Evolutionary conservation across 1,140 invertebrate species (phyloP).

Genomic region (Meteorus sp.): DNA sequence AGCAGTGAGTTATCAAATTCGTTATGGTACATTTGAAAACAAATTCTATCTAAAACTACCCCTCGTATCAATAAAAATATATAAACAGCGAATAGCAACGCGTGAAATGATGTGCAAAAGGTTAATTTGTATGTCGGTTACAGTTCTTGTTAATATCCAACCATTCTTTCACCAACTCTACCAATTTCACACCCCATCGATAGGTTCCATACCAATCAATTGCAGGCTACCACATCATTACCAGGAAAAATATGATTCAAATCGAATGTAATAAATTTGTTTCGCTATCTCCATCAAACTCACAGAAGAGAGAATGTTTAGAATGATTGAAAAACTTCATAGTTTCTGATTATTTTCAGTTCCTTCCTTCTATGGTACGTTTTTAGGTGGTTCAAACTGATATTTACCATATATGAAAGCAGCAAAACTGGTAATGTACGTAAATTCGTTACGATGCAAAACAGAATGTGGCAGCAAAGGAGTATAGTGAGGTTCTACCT

Average conservation of each 20-base stretch:
- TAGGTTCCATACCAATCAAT: too few species aligned
- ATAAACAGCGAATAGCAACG: slow-evolving; percentile 54
- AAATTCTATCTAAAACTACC: slow-evolving; percentile 49
- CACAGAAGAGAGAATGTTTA: too few species aligned
- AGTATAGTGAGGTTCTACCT: slow-evolving; percentile 1
- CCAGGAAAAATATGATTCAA: too few species aligned
- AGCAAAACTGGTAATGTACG: background rate
- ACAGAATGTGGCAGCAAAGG: slow-evolving; percentile 7
- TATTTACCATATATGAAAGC: background rate
- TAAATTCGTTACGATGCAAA: slow-evolving; percentile 9
- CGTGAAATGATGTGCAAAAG: slow-evolving; percentile 54
- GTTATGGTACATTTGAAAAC: slow-evolving; percentile 30
- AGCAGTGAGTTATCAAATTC: slow-evolving; percentile 30
- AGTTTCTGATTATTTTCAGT: too few species aligned
- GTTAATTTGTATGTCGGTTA: slow-evolving; percentile 45
- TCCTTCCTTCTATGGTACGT: too few species aligned
- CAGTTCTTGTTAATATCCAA: background rate
- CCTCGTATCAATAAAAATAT: background rate
- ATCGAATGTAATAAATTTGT: too few species aligned
- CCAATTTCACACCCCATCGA: background rate
- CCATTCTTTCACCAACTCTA: background rate
- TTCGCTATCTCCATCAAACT: too few species aligned
- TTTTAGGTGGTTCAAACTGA: too few species aligned
- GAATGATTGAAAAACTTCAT: too few species aligned
- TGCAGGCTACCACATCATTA: too few species aligned